Evolutionary conservation across 1,140 invertebrate species (phyloP).

Genomic region (Ectropis grisescens): DNA sequence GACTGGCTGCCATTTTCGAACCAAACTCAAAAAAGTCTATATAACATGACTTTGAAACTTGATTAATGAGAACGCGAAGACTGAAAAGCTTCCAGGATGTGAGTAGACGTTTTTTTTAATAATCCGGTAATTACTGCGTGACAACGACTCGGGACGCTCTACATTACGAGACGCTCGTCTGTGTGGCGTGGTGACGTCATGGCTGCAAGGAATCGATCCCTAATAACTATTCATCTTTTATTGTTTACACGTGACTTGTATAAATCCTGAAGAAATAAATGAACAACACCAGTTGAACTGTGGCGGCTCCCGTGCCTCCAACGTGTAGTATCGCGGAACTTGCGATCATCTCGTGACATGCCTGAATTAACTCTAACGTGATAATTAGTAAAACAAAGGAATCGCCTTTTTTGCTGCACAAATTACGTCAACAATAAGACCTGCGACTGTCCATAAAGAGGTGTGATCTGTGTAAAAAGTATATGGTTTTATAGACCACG

Average conservation of each 20-base stretch:
- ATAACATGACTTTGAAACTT: too few relatives aligned
- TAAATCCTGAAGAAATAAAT: slow-evolving; percentile 19
- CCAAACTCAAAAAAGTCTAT: too few relatives aligned
- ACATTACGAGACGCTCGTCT: too few relatives aligned
- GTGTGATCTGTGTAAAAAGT: too few relatives aligned
- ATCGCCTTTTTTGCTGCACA: slow-evolving; percentile 6
- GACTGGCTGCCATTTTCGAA: too few relatives aligned
- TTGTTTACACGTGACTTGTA: slow-evolving; percentile 32
- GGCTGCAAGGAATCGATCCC: neutral
- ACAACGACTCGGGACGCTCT: too few relatives aligned
- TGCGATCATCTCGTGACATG: slow-evolving; percentile 8
- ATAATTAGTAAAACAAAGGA: slow-evolving; percentile 21
- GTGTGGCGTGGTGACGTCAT: too few relatives aligned
- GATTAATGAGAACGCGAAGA: too few relatives aligned
- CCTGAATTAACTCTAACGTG: slow-evolving; percentile 16
- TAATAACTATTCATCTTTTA: slow-evolving; percentile 6
- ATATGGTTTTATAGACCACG: slow-evolving; percentile 7
- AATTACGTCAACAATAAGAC: slow-evolving; percentile 9
- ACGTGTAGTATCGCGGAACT: slow-evolving; percentile 9
- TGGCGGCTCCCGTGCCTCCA: slow-evolving; percentile 16
- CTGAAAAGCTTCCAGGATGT: too few relatives aligned
- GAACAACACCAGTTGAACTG: slow-evolving; percentile 17
- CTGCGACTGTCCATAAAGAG: slow-evolving; percentile 4
- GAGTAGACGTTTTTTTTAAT: too few relatives aligned
- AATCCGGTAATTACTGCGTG: too few relatives aligned